Evolutionary conservation across 2,888 invertebrate species (phyloP).

Genomic region (Tuta absoluta): DNA sequence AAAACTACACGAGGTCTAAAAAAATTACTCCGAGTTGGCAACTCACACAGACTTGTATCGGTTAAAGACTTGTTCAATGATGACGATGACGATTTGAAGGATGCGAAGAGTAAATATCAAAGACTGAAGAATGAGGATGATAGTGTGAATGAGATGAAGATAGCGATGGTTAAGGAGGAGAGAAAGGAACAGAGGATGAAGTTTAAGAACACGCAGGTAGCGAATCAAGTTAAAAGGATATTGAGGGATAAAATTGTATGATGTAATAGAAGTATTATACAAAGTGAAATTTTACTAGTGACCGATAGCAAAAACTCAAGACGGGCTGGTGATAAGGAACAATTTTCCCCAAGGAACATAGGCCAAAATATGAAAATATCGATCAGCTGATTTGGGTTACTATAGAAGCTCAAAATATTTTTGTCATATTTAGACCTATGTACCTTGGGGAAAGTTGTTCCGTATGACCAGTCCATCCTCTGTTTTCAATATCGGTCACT

Average conservation of each 20-base stretch:
- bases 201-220: conserved; percentile 74
- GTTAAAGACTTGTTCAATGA: conserved; percentile 83
- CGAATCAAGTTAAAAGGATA: conserved; percentile 72
- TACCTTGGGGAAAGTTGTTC: too few species aligned
- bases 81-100: conserved; percentile 44
- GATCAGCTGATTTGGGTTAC: too few species aligned
- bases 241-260: conserved; percentile 66
- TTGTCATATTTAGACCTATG: too few species aligned
- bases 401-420: too few species aligned
- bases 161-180: conserved; percentile 36
- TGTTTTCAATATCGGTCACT: too few species aligned
- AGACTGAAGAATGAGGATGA: conserved; percentile 45
- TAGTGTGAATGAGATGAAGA: conserved; percentile 49
- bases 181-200: conserved; percentile 53
- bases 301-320: too few species aligned
- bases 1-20: conserved; percentile 64
- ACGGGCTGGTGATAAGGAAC: too few species aligned
- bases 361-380: too few species aligned
- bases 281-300: too few species aligned
- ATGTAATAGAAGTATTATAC: conserved; percentile 33
- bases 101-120: conserved; percentile 45
- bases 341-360: too few species aligned
- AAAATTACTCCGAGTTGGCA: conserved; percentile 57
- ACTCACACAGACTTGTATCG: conserved; percentile 80
- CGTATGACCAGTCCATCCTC: too few species aligned